phyloP scores from a whole-genome alignment of 2,888 invertebrate species.

The Helleia helle region DNA sequence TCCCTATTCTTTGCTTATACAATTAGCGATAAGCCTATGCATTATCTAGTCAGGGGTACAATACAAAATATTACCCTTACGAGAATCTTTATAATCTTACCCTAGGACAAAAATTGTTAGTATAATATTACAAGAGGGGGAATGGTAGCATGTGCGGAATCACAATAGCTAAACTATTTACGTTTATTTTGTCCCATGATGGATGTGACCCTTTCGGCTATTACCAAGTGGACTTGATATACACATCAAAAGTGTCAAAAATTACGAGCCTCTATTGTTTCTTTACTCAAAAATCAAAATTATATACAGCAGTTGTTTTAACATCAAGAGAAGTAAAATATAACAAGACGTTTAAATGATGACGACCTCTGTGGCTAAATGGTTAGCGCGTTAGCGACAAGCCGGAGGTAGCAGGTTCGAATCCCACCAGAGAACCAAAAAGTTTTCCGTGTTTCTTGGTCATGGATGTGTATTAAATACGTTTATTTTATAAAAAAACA shows the following conservation, averaged over 20 bases:
- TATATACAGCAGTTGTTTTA: no score
- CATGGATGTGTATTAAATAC: no score
- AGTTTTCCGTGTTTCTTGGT: no score
- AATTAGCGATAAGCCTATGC: constrained; percentile 70
- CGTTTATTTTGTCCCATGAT: constrained; percentile 45
- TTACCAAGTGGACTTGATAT: constrained; percentile 12
- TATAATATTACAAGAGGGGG: constrained; percentile 68
- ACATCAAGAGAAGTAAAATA: no score
- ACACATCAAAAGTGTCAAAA: background rate
- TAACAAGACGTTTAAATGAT: no score
- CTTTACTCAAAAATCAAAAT: no score
- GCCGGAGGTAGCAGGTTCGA: no score
- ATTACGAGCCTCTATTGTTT: background rate
- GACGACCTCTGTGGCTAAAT: no score
- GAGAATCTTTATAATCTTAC: constrained; percentile 18
- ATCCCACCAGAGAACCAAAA: no score
- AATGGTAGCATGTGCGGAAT: constrained; percentile 62
- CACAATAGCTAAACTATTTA: constrained; percentile 49
- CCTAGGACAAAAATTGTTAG: constrained; percentile 52
- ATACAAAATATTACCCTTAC: constrained; percentile 56
- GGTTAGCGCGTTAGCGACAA: no score
- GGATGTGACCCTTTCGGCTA: constrained; percentile 29
- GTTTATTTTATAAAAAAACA: no score
- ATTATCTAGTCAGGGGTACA: constrained; percentile 66
- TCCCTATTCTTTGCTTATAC: constrained; percentile 55